These are phyloP conservation scores for Glossosoma conforme DNA, from an alignment of 1,140 invertebrate genomes.

Conservation along the genomic window DNA sequence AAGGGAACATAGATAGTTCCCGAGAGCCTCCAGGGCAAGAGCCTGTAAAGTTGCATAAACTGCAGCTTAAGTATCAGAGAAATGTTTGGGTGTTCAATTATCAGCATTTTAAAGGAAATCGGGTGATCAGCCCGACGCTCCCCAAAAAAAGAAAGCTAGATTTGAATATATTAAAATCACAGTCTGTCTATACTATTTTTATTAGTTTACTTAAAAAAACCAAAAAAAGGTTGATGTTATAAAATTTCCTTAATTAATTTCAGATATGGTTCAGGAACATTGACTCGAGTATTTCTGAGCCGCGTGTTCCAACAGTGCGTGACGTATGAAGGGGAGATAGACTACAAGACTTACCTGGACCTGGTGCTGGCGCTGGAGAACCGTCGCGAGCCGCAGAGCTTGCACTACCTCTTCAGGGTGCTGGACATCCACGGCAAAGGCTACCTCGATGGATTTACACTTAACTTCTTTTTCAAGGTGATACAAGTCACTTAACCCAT, in stretches of 20 bases:
- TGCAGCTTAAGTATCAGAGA: no score
- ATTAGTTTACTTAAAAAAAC: no score
- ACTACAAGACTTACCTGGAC: conserved; percentile 95
- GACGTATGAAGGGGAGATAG: conserved; percentile 95
- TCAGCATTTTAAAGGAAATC: no score
- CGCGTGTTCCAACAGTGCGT: conserved; percentile 92
- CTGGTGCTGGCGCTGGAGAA: conserved; percentile 93
- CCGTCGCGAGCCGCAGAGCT: conserved; percentile 81
- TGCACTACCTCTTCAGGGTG: conserved; percentile 90
- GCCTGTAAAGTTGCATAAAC: no score
- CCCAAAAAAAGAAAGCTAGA: no score
- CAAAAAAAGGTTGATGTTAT: no score
- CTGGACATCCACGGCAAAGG: conserved; percentile 86
- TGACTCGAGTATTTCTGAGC: conserved; percentile 89
- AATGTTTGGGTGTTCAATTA: no score
- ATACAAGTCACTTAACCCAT: conserved; percentile 10
- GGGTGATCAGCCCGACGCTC: no score
- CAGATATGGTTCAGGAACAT: conserved; percentile 84
- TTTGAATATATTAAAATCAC: no score
- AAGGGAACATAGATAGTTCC: no score
- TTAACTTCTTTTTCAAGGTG: conserved; percentile 92
- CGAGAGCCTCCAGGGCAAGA: no score
- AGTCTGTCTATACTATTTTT: no score
- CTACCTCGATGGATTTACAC: conserved; percentile 82
- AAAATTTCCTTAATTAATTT: conserved; percentile 23